Percentiles rank a stretch among this genome's conserved stretches.
Conservation (phyloP, 2,888 invertebrate genomes). For the Linnaemya vulpina region DNA sequence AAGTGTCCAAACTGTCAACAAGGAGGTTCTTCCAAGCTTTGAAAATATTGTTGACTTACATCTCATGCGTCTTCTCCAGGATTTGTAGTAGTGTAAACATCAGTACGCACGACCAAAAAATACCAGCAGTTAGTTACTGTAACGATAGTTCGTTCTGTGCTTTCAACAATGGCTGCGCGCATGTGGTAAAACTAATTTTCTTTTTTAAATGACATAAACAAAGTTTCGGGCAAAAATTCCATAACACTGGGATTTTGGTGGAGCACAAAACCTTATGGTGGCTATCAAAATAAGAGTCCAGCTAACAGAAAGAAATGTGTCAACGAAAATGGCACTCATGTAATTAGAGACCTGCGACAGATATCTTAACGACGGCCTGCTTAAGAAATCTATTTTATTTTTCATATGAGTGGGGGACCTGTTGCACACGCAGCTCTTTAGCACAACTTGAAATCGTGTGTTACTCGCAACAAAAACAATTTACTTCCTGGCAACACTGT, state of each 20-base stretch:
- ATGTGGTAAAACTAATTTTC: not conserved
- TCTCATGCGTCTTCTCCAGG: conserved; percentile 64
- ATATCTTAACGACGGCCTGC: no score
- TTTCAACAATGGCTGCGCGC: not conserved
- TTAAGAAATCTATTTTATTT: no score
- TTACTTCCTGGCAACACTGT: no score
- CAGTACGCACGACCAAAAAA: conserved; percentile 60
- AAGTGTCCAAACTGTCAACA: conserved; percentile 36
- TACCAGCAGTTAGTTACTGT: conserved; percentile 6
- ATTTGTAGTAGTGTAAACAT: conserved; percentile 68
- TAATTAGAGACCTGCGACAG: not conserved
- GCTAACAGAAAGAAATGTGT: not conserved
- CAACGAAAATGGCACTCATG: not conserved
- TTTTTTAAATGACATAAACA: not conserved
- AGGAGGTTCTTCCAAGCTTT: conserved; percentile 64
- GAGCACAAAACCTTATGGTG: no score
- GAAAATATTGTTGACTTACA: conserved; percentile 62
- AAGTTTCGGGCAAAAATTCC: not conserved
- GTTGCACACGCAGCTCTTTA: no score
- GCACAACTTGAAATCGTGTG: no score
- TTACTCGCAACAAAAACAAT: no score
- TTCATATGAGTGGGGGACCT: no score
- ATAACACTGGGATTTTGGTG: no score
- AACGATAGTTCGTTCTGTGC: not conserved
- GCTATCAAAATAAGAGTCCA: not conserved